Base-by-base conservation (phyloP, 2,797 vertebrate genomes). In the Sorex maritimensis region DNA sequence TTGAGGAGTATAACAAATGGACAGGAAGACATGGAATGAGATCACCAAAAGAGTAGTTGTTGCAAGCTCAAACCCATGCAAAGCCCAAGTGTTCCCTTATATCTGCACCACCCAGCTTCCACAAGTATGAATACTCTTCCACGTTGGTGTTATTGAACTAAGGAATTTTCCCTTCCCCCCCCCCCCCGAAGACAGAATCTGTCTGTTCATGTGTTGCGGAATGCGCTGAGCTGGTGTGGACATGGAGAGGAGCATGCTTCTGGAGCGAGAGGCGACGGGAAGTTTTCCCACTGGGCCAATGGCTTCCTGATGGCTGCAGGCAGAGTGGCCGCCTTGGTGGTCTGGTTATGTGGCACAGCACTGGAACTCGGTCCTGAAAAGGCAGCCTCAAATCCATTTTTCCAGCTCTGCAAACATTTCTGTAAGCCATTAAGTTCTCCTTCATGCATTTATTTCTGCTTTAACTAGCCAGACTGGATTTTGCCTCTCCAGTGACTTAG, bases 371-470 rank as follows among this genome's bases (percentile, higher is more conserved):
- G 55, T 95, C 68, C 80, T 63, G 68, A 90, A 92, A 93, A 95
- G 67, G 86, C 41, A 90, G 79, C 85, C 82, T 79, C 38, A 68
- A 41, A 58, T 95, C 84, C 94, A 95, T 93, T 94, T 96, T 94
- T 96, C 86, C 81, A 96, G 93, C 94, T 95, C 95, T 86, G 80
- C 75, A 90, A 61, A 85, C 80, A 86, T 92, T 90, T 94, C 93
- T 86, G 82, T 34, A 92, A 96, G 58, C 78, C 82, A 81, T 93
- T 94, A 91, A 94, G 86, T 86, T 86, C 55, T 30, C 83, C 73
- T 90, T 78, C 77, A 61, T 83, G 73, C 72, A 78, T 90, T 92
- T 86, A 94, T 94, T 92, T 86, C 67, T 91, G 72, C 23, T 80
- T 88, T 75, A 86, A n/a, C 68, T 38, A 55, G 38, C 34, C 88